Conservation (phyloP, 2,888 invertebrate species). For the Bruchidius siliquastri region DNA sequence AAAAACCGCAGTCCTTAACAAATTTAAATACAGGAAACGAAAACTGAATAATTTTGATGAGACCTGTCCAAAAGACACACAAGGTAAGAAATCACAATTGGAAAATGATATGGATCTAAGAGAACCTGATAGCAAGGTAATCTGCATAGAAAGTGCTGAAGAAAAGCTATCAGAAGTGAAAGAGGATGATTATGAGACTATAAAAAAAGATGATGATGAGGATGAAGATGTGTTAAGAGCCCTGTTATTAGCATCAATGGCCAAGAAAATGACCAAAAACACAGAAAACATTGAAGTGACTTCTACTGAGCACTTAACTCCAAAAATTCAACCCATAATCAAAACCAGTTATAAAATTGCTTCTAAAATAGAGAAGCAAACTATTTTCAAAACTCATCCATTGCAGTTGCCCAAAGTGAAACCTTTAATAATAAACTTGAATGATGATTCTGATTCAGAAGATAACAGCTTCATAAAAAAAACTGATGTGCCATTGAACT, state of each 20-base stretch:
- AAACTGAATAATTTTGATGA: conserved; percentile 26
- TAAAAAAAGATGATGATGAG: conserved; percentile 15
- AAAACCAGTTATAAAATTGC: background rate
- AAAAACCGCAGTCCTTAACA: conserved; percentile 64
- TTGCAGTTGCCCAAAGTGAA: conserved; percentile 32
- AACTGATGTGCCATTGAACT: conserved; percentile 10
- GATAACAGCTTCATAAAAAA: conserved; percentile 17
- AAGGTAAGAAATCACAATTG: background rate
- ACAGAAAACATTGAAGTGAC: conserved; percentile 3
- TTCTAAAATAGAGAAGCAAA: background rate
- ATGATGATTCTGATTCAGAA: conserved; percentile 41
- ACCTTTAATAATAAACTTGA: conserved; percentile 43
- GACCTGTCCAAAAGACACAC: background rate
- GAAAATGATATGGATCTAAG: conserved; percentile 8
- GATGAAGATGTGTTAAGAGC: conserved; percentile 60
- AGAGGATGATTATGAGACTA: conserved; percentile 43
- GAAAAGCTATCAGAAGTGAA: conserved; percentile 28
- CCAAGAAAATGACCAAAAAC: conserved; percentile 51
- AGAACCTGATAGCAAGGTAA: conserved; percentile 11
- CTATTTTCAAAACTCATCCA: conserved; percentile 10
- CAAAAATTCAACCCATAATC: conserved; percentile 10
- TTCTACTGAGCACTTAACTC: background rate
- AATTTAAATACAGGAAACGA: conserved; percentile 56
- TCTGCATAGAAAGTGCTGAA: conserved; percentile 27
- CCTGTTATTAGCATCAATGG: conserved; percentile 55